Percentiles rank a stretch among this genome's conserved stretches.
Conservation (phyloP, 1,140 invertebrate species). For the Drosophila cardini region DNA sequence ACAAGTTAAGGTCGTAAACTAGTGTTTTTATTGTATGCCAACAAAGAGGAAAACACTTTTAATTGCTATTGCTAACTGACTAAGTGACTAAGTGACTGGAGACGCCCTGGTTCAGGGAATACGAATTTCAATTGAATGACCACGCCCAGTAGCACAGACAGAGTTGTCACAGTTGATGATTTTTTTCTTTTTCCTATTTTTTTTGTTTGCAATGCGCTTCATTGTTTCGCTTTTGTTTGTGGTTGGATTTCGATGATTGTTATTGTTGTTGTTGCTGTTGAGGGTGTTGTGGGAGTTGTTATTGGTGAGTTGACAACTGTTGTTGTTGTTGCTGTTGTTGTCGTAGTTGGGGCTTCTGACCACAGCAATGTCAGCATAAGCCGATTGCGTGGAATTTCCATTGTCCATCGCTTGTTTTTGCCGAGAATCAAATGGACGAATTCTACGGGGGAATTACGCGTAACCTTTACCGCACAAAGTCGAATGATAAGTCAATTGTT, state of each 20-base stretch:
- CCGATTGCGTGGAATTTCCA: conserved; percentile 80
- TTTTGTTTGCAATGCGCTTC: conserved; percentile 38
- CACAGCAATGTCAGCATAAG: conserved; percentile 74
- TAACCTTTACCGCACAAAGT: conserved; percentile 59
- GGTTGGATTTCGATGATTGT: conserved; percentile 43
- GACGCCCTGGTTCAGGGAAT: conserved; percentile 13
- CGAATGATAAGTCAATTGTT: conserved; percentile 82
- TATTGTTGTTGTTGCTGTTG: conserved; percentile 37
- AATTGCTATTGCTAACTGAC: conserved; percentile 56
- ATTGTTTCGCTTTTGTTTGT: conserved; percentile 64
- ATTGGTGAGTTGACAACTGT: conserved; percentile 32
- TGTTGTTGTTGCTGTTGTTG: conserved; percentile 30
- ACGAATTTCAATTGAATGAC: background rate
- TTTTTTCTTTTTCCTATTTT: conserved; percentile 42
- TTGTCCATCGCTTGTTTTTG: conserved; percentile 61
- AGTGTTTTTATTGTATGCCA: conserved; percentile 49
- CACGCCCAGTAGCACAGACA: conserved; percentile 22
- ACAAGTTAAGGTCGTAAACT: conserved; percentile 40
- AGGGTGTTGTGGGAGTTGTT: conserved; percentile 12
- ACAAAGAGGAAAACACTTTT: conserved; percentile 41
- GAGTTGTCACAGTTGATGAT: conserved; percentile 59
- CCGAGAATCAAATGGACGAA: background rate
- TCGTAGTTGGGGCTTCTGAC: conserved; percentile 60
- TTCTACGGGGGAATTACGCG: conserved; percentile 43
- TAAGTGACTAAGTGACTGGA: conserved; percentile 41